Evolutionary conservation across 2,113 vertebrate genomes (phyloP), one percentile per base, ranked within the genome.

Genomic region (Machaerirhynchus nigripectus): DNA sequence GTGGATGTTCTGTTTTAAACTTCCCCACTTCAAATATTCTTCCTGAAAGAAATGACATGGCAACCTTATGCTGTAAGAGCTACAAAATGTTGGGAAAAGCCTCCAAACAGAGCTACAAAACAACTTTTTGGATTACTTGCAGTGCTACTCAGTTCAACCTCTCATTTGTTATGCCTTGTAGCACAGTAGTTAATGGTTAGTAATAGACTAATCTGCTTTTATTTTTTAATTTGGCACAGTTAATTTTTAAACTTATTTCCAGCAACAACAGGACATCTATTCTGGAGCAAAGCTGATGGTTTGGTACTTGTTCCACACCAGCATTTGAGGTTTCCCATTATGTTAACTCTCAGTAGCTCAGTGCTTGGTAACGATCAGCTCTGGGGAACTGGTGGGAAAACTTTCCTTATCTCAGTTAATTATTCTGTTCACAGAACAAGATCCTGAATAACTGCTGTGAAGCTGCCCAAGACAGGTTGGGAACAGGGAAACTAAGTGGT

Each of bases 401-500:
- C 47, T 65, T 37, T 57, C 59, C 82, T 96, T 92, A 77, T 70
- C 76, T 96, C 83, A 59, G 55, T 33, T 78, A 59, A 84, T 84
- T 89, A 76, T 93, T 92, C 70, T 94, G 57, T 91, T 84, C 76
- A 82, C 64, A 92, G 86, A 95, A 60, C 93, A 89, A 92, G 93
- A 90, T 91, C 93, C 87, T 78, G 85, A 95, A 39, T 88, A 90
- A 81, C 76, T 87, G 40, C 90, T 84, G 64, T 60, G 83, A 68
- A 92, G 61, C 68, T 78, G 71, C 74, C 47, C 85, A 68, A 31
- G 88, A 60, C 76, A 93, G 60, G 35, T 75, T 77, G 24, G 92
- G 71, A 94, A 8, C 63, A 80, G 82, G 83, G 68, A 81, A 77
- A 64, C 69, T 95, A 49, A 70, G 76, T 85, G 57, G 68, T 92